Conservation (phyloP, 1,140 invertebrate species). For the Drosophila orena region DNA sequence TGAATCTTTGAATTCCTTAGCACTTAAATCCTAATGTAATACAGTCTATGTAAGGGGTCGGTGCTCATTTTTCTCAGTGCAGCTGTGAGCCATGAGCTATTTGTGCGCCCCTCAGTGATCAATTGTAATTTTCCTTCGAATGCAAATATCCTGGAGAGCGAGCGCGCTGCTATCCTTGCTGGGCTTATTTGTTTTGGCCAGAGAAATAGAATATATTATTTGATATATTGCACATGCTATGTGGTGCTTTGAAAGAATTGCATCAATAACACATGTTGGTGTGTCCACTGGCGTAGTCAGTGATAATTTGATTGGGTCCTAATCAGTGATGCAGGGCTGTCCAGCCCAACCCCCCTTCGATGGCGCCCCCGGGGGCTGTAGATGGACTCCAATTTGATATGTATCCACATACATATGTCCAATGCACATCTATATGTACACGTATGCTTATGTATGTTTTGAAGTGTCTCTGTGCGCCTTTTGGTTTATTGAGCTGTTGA, state of each 20-base stretch:
- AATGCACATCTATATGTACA: not conserved
- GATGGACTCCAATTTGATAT: slow-evolving; percentile 16
- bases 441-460: not conserved
- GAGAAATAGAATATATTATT: slow-evolving; percentile 48
- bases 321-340: slow-evolving; percentile 20
- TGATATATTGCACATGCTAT: slow-evolving; percentile 53
- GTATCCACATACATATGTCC: too few species aligned
- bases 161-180: slow-evolving; percentile 11
- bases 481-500: slow-evolving; percentile 39
- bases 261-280: slow-evolving; percentile 70
- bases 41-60: not conserved
- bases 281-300: slow-evolving; percentile 19
- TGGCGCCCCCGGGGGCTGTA: not conserved
- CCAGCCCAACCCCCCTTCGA: not conserved
- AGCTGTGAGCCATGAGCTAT: slow-evolving; percentile 14
- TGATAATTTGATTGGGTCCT: slow-evolving; percentile 44
- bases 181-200: slow-evolving; percentile 61
- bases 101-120: slow-evolving; percentile 47
- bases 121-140: slow-evolving; percentile 81
- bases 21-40: not conserved
- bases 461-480: slow-evolving; percentile 15
- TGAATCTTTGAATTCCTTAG: too few species aligned
- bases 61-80: not conserved
- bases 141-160: slow-evolving; percentile 61
- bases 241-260: slow-evolving; percentile 48